Evolutionary conservation across 2,888 invertebrate genomes (phyloP).

Genomic region (Eupsilia transversa): DNA sequence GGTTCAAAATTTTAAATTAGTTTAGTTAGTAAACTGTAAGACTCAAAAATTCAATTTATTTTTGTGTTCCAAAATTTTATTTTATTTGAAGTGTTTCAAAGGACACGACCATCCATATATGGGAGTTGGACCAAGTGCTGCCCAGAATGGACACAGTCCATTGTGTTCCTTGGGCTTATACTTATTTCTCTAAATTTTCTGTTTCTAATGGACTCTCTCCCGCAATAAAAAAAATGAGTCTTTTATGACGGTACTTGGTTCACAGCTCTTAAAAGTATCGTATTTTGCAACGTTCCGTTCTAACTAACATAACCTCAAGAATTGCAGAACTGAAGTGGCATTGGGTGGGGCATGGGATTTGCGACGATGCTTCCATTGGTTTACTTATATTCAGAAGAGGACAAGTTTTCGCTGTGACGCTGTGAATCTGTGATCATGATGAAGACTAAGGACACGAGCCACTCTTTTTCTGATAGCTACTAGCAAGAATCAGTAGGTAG

Average conservation of each 20-base stretch:
- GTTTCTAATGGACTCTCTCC: not conserved
- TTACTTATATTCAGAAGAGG: not conserved
- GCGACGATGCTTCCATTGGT: not conserved
- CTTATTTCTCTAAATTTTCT: not conserved
- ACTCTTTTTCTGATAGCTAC: not conserved
- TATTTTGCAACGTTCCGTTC: not conserved
- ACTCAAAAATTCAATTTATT: not conserved
- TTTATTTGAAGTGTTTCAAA: not conserved
- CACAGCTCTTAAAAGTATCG: not conserved
- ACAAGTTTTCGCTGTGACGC: not conserved
- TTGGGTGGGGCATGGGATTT: not conserved
- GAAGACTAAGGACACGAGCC: not conserved
- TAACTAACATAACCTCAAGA: not conserved
- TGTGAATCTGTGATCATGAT: not conserved
- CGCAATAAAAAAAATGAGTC: not conserved
- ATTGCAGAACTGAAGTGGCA: not conserved
- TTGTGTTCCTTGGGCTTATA: too few species aligned
- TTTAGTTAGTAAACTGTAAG: not conserved
- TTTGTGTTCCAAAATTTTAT: not conserved
- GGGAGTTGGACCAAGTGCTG: too few species aligned
- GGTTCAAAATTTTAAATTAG: not conserved
- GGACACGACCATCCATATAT: too few species aligned
- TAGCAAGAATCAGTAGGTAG: not conserved
- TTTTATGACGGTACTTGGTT: not conserved
- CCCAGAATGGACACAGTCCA: too few species aligned